phyloP scores from a whole-genome alignment of 2,113 vertebrate species.

The Ciconia stormi region DNA sequence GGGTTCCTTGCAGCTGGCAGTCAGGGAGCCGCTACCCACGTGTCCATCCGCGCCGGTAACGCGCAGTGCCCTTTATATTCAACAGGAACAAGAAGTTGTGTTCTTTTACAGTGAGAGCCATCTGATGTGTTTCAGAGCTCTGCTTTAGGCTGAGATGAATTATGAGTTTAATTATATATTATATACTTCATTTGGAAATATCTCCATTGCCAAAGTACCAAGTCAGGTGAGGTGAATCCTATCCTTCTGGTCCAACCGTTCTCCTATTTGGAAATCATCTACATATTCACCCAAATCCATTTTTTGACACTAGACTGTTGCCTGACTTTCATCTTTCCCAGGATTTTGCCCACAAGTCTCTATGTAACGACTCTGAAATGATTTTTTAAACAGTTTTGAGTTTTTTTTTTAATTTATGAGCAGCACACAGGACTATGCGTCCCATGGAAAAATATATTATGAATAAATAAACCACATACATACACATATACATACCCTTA shows the following conservation, averaged over 20 bases:
- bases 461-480: neutral
- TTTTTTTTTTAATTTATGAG: neutral
- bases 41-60: fast-evolving
- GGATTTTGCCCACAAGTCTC: neutral
- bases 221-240: neutral
- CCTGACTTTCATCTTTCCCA: neutral
- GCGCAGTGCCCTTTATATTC: neutral
- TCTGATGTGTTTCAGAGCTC: neutral
- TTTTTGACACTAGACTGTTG: neutral
- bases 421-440: neutral
- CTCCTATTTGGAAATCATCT: neutral
- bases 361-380: neutral
- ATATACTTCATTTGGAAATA: neutral
- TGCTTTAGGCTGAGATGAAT: neutral
- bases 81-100: neutral
- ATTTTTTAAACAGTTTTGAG: neutral
- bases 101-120: neutral
- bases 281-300: neutral
- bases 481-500: neutral
- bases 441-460: neutral
- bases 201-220: neutral
- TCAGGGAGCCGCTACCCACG: neutral
- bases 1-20: neutral
- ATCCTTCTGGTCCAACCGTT: neutral
- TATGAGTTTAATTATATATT: neutral